A percentile compares a stretch with the other conserved stretches of the same genome.
These are phyloP conservation scores for Brenthis daphne DNA, from an alignment of 2,888 invertebrate genomes.

Conservation along the genomic window DNA sequence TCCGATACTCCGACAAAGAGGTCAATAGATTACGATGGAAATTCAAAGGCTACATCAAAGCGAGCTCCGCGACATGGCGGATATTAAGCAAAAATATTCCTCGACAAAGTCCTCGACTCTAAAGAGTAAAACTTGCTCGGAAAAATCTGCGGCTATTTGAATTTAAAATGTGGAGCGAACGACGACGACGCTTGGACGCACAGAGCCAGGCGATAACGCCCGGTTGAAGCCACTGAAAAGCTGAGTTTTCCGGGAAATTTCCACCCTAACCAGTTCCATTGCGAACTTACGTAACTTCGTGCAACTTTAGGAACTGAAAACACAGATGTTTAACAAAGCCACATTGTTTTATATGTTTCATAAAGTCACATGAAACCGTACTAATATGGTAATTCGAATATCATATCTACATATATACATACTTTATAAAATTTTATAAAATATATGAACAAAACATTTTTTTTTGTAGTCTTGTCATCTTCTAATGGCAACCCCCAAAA, in stretches of 20 bases:
- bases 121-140: slow-evolving; percentile 47
- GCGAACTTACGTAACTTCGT: slow-evolving; percentile 45
- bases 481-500: no score
- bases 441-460: neutral
- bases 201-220: slow-evolving; percentile 53
- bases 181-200: slow-evolving; percentile 47
- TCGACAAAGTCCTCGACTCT: slow-evolving; percentile 47
- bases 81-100: slow-evolving; percentile 57
- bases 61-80: slow-evolving; percentile 42
- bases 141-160: slow-evolving; percentile 57
- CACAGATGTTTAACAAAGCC: slow-evolving; percentile 13
- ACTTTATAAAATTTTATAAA: neutral
- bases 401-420: neutral
- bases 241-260: slow-evolving; percentile 56
- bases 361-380: slow-evolving; percentile 8
- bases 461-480: neutral
- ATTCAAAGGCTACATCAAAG: slow-evolving; percentile 43
- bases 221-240: slow-evolving; percentile 47
- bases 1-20: slow-evolving; percentile 25
- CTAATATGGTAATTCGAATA: slow-evolving; percentile 12
- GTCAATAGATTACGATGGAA: slow-evolving; percentile 33
- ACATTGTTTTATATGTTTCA: slow-evolving; percentile 1
- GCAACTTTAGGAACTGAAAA: slow-evolving; percentile 19
- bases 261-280: slow-evolving; percentile 48
- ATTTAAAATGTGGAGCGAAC: slow-evolving; percentile 61